A percentile compares a stretch with the other conserved stretches of the same genome.
These are phyloP conservation scores for Limnephilus marmoratus DNA, from an alignment of 2,888 invertebrate species.

Conservation along the genomic window DNA sequence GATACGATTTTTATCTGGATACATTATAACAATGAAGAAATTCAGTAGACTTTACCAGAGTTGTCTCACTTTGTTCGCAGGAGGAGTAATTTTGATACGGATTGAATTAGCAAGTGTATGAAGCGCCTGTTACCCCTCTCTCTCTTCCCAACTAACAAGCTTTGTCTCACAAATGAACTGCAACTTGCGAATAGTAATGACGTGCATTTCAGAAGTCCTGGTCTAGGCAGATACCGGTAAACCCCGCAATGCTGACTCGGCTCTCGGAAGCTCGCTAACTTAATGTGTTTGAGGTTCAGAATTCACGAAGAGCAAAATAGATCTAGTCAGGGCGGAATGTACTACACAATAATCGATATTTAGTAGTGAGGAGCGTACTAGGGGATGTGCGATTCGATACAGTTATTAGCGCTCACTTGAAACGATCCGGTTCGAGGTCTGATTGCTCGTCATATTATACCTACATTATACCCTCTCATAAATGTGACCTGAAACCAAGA, in stretches of 20 bases:
- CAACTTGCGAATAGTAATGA: constrained; percentile 4
- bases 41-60: background rate
- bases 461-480: background rate
- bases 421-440: background rate
- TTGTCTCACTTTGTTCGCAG: background rate
- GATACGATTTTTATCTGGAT: background rate
- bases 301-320: background rate
- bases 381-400: background rate
- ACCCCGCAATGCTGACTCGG: background rate
- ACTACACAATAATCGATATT: background rate
- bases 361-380: background rate
- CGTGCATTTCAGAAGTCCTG: background rate
- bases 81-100: background rate
- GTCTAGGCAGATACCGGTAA: background rate
- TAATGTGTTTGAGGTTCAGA: background rate
- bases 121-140: background rate
- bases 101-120: background rate
- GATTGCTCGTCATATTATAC: background rate
- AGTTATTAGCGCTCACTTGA: background rate
- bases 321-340: background rate
- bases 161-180: constrained; percentile 40
- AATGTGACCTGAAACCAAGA: background rate
- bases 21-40: background rate
- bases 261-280: background rate
- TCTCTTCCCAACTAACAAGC: background rate